Evolutionary conservation across 2,113 vertebrate species (phyloP).

Genomic region (Urocitellus parryii): DNA sequence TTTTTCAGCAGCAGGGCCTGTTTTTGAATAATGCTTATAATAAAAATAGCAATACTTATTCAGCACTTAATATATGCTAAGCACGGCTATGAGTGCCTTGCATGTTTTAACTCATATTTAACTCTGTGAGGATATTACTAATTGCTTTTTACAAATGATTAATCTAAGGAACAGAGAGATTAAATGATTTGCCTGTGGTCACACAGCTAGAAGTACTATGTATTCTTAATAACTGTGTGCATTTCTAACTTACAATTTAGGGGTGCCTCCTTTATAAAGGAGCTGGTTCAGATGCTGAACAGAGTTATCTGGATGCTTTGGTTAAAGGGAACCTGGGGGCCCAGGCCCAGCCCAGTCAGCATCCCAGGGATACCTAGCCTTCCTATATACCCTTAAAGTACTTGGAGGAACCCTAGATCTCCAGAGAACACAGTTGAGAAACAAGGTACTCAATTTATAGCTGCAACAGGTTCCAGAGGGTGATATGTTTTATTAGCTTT

Average conservation of each 20-base stretch:
- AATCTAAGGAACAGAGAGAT: not conserved
- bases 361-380: not conserved
- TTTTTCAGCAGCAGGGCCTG: not conserved
- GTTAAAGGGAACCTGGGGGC: not conserved
- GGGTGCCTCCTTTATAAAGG: not conserved
- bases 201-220: not conserved
- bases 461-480: not conserved
- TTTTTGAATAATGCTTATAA: not conserved
- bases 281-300: not conserved
- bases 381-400: not conserved
- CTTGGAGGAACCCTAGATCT: not conserved
- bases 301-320: not conserved
- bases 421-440: not conserved
- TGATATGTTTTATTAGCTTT: not conserved
- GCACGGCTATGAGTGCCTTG: not conserved
- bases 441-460: not conserved
- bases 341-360: not conserved
- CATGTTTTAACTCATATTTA: not conserved
- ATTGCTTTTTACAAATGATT: not conserved
- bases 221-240: not conserved
- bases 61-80: not conserved
- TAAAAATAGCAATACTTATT: not conserved
- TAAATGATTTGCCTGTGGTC: not conserved
- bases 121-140: not conserved
- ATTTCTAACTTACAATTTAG: not conserved